Evolutionary conservation across 2,888 invertebrate species (phyloP), one percentile per base, ranked within the genome.

Genomic region (Dicyrtomina minuta): DNA sequence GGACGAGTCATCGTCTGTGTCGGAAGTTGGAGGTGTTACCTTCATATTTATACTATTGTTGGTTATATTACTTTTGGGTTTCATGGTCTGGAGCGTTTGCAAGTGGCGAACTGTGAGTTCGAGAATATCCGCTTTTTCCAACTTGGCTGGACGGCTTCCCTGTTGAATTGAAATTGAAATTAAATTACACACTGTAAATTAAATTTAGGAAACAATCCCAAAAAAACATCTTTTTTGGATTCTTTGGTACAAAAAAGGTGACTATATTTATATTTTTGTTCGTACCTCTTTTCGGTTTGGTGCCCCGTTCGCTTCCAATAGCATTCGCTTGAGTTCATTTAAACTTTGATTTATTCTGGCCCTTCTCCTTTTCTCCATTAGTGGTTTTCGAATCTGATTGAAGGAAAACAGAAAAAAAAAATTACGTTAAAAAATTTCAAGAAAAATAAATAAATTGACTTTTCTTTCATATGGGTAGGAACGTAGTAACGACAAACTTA

Each of bases 91-190:
- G 1, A 88, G 80, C 60, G 83, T 82, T 75, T 86, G 84, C 13
- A 88, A 80, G 79, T 87, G 86, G 49, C 83, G 81, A 8, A 88
- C 87, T 0, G 87, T 87, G 84, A 87, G 84, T 79, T 88, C 87
- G 44, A 88, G 79, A 65, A 88, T 87, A 79, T 88, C 87, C 0
- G 88, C 88, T 79, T 88, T 88, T 80, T 88, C 88, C 77, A 87
- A 80, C 81, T 88, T 88, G 1, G 86, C 83, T 43, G 85, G 86
- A 58, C 84, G 79, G 12, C 46, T 66, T 39, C 70, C 70, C 70
- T 70, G 24, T 13, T 22, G 24, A 53, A 62, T 24, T 53, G 17
- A 60, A 53, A 43, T 24, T 2, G 22, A 44, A 44, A 43, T 24
- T 41, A 44, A 44, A 58, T 33, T n/a, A n/a, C n/a, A n/a, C n/a